Base-by-base conservation (phyloP, 2,888 invertebrate genomes). In the Netelia virgata region DNA sequence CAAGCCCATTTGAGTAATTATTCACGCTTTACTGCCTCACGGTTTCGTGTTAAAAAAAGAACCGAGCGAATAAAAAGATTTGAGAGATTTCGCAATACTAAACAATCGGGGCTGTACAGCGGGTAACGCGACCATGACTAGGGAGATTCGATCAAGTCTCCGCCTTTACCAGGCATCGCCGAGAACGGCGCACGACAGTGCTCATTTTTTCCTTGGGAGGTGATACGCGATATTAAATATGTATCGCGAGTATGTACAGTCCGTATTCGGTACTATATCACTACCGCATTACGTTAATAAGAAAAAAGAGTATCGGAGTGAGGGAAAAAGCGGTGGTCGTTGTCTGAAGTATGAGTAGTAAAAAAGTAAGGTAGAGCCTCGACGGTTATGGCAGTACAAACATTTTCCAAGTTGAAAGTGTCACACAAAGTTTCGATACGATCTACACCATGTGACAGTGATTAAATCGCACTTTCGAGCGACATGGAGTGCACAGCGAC, bases 171-270 rank as follows among this genome's bases (percentile, higher is more conserved):
- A 16, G 63, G 41, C 11, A 20, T 20, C 1, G 14, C 59, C 23
- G 47, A 43, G 10, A 41, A 23, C 76, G 66, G 61, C 5, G 28
- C 70, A 50, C 59, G 36, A 57, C 28, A 6, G 47, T 57, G 18
- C 28, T 28, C 53, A 53, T 53, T 53, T 59, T 68, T 50, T 72
- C 36, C 55, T 57, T 68, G 66, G 61, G 74, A 68, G 66, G 73
- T 63, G n/a, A 28, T 28, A 61, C 76, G 41, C 36, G 74, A 73
- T 68, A 74, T 73, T 77, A 77, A 81, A 84, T 81, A 77, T 81
- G 63, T 69, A 81, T 80, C 63, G 63, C 61, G 73, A 36, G 57
- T 41, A 50, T 36, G n/a, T 59, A 28, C 16, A 6, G 57, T 53
- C 59, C 11, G 36, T 50, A 28, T 28, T 28, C 28, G 28, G 28